phyloP scores from a whole-genome alignment of 2,888 invertebrate species.

The Nemotelus nigrinus region DNA sequence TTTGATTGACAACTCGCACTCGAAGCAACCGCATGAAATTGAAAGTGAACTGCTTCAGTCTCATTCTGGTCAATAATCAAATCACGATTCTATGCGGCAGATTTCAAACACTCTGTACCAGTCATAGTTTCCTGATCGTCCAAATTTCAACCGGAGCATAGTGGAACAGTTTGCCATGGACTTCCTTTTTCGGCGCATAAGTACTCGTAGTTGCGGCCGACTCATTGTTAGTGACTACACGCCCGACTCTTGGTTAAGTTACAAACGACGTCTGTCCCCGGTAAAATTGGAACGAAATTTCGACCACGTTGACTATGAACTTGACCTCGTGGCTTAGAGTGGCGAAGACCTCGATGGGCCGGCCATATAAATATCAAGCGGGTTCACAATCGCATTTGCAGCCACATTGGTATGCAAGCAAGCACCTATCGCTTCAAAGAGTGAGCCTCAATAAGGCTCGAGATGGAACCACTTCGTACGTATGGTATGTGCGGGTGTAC shows the following conservation, averaged over 20 bases:
- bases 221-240: slow-evolving; percentile 36
- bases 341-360: slow-evolving; percentile 48
- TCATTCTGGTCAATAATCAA: not conserved
- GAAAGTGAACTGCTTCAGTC: slow-evolving; percentile 31
- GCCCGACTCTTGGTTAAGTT: slow-evolving; percentile 34
- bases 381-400: slow-evolving; percentile 36
- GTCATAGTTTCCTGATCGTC: slow-evolving; percentile 18
- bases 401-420: slow-evolving; percentile 48
- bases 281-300: slow-evolving; percentile 46
- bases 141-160: slow-evolving; percentile 32
- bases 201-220: slow-evolving; percentile 2
- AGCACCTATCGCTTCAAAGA: slow-evolving; percentile 21
- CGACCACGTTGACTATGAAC: slow-evolving; percentile 50
- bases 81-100: not conserved
- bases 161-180: slow-evolving; percentile 7
- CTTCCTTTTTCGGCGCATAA: slow-evolving; percentile 23
- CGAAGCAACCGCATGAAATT: slow-evolving; percentile 40
- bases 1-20: not conserved
- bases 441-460: slow-evolving; percentile 31
- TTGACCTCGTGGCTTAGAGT: slow-evolving; percentile 50
- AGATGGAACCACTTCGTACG: not conserved
- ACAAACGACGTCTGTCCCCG: slow-evolving; percentile 42
- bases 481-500: not conserved
- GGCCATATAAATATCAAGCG: slow-evolving; percentile 37
- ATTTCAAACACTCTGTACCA: slow-evolving; percentile 13